Evolutionary conservation across 2,797 vertebrate species (phyloP).

Genomic region (Denticeps clupeoides): DNA sequence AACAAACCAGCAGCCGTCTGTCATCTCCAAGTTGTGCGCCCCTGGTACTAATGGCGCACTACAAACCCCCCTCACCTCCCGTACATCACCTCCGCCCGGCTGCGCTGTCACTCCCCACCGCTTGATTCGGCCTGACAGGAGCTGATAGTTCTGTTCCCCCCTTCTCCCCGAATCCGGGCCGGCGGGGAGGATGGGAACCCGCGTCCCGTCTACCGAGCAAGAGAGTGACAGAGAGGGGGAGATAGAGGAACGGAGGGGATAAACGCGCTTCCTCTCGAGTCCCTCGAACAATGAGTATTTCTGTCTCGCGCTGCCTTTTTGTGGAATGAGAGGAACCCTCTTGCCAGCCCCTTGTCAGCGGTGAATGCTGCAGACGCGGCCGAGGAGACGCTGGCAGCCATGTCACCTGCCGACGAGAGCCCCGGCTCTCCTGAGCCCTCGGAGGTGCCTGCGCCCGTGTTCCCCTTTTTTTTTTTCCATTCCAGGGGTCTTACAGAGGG

Average conservation of each 20-base stretch:
- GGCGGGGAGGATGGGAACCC: conserved; percentile 35
- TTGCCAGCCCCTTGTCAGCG: conserved; percentile 44
- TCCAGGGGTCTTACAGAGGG: conserved; percentile 30
- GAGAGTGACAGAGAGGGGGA: conserved; percentile 18
- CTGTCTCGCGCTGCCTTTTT: conserved; percentile 7
- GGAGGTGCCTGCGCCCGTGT: conserved; percentile 55
- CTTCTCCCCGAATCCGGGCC: no score
- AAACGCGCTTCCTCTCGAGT: conserved; percentile 47
- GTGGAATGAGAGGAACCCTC: conserved; percentile 37
- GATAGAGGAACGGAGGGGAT: background rate
- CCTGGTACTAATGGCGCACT: no score
- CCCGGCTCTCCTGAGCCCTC: conserved; percentile 46
- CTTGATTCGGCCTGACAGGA: no score
- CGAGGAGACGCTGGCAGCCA: conserved; percentile 39
- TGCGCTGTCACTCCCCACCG: no score
- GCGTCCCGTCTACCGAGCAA: conserved; percentile 26
- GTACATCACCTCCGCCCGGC: no score
- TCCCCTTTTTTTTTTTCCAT: conserved; percentile 26
- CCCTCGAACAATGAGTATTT: conserved; percentile 47
- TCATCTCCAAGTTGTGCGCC: no score
- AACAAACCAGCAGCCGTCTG: no score
- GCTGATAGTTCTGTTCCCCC: no score
- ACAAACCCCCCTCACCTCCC: no score
- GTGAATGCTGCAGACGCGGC: conserved; percentile 39
- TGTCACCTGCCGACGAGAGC: conserved; percentile 47